phyloP scores from a whole-genome alignment of 2,888 invertebrate genomes.

The Torymus aiolomorphi region DNA sequence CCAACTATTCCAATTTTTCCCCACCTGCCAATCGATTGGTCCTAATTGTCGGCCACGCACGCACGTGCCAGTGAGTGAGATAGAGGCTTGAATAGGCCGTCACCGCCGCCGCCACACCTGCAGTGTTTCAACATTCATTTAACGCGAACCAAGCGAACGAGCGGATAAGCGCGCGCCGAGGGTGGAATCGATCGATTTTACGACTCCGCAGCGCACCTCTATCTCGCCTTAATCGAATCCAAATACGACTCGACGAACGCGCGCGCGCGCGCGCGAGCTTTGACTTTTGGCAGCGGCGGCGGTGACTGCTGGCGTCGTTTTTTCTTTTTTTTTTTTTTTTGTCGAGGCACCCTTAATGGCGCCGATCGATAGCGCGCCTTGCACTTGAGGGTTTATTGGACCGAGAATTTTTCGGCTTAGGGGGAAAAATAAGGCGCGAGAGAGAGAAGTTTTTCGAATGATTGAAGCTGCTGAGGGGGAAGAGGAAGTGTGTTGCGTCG shows the following conservation, averaged over 20 bases:
- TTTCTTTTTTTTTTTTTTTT: too few relatives aligned
- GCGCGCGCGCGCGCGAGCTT: not conserved
- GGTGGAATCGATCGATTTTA: conserved; percentile 40
- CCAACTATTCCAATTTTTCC: not conserved
- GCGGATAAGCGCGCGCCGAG: conserved; percentile 27
- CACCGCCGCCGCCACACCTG: not conserved
- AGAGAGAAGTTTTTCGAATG: too few relatives aligned
- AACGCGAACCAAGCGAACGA: conserved; percentile 19
- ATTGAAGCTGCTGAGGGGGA: too few relatives aligned
- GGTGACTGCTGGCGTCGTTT: too few relatives aligned
- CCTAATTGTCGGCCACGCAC: conserved; percentile 41
- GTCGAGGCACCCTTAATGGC: too few relatives aligned
- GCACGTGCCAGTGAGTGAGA: not conserved
- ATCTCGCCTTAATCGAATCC: conserved; percentile 53
- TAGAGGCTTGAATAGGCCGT: conserved; percentile 26
- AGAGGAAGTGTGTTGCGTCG: too few relatives aligned
- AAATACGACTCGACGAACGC: conserved; percentile 34
- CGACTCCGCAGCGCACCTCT: conserved; percentile 20
- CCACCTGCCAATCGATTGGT: conserved; percentile 38
- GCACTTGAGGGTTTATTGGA: too few relatives aligned
- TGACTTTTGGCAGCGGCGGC: conserved; percentile 18
- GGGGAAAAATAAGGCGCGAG: too few relatives aligned
- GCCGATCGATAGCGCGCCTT: too few relatives aligned
- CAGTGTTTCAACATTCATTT: conserved; percentile 45
- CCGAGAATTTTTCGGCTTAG: too few relatives aligned